Conservation (phyloP, 2,113 vertebrate species). For the Sylvilagus bachmani region DNA sequence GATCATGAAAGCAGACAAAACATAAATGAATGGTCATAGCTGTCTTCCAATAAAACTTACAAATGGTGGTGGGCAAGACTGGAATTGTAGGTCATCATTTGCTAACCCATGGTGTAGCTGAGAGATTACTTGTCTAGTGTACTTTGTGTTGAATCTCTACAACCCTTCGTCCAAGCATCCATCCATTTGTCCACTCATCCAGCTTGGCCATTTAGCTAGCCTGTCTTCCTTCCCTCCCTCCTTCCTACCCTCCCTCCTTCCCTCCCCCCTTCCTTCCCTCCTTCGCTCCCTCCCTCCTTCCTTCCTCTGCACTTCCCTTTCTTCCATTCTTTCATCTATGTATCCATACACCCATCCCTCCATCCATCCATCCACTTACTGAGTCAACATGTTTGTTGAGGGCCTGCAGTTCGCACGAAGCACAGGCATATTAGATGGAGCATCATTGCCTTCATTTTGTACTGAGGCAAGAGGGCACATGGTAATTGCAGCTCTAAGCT, state of each 20-base stretch:
- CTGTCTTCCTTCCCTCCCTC: not conserved
- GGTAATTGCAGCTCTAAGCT: not conserved
- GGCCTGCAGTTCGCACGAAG: fast-evolving
- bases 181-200: too few relatives aligned
- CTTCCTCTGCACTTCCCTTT: not conserved
- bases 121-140: not conserved
- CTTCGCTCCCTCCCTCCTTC: not conserved
- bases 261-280: too few relatives aligned
- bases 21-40: not conserved
- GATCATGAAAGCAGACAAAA: not conserved
- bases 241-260: too few relatives aligned
- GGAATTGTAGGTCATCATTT: not conserved
- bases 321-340: not conserved
- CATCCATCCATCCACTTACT: too few relatives aligned
- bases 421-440: fast-evolving
- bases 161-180: not conserved
- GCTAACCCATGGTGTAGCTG: not conserved
- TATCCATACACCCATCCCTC: not conserved
- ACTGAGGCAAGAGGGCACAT: not conserved
- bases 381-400: not conserved
- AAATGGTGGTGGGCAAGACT: not conserved
- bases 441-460: not conserved
- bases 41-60: not conserved
- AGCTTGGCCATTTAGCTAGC: not conserved
- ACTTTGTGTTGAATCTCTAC: not conserved